Evolutionary conservation across 2,113 vertebrate genomes (phyloP), one percentile per base, ranked within the genome.

Genomic region (Lepisosteus osseus): DNA sequence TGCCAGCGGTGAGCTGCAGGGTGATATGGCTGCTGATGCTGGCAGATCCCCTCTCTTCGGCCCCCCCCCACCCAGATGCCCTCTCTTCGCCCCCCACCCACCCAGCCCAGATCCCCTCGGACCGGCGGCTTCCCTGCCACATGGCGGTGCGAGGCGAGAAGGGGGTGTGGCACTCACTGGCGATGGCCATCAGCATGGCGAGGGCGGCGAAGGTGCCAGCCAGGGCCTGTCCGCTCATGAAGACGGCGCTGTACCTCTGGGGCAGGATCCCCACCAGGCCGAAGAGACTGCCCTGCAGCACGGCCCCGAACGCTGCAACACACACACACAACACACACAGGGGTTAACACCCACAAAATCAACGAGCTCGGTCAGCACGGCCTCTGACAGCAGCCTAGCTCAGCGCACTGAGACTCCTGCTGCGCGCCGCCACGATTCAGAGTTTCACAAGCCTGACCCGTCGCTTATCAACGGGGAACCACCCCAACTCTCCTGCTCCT

Each of bases 161-260:
- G 12, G 57, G 57, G 12, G 14, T 42, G 61, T 7, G 63, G 1
- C 12, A 83, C 95, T 95, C 81, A 95, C 95, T 94, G 82, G 92
- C 92, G 65, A 93, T 89, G 70, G 94, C 88, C 2, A 93, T 41
- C 71, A 96, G 77, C 94, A 95, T 95, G 77, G 95, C 94, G 1
- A 93, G 29, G 54, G 94, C 90, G 0, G 94, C 94, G 0, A 96
- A 96, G 54, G 90, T 94, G 29, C 94, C 95, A 0, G 94, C 95
- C 67, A 95, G 89, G 17, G 94, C 94, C 76, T 95, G 94, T 67
- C 94, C 94, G 0, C 95, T 96, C 90, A 95, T 93, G 73, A 96
- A 94, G 54, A 94, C 41, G 3, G 91, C 83, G 79, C 91, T 95
- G 90, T 94, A 96, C 74, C 76, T 84, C 70, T 90, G 93, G 0